Percentiles rank a stretch among this genome's conserved stretches.
These are phyloP conservation scores for Albula goreensis DNA, from an alignment of 2,113 vertebrate genomes.

Conservation along the genomic window DNA sequence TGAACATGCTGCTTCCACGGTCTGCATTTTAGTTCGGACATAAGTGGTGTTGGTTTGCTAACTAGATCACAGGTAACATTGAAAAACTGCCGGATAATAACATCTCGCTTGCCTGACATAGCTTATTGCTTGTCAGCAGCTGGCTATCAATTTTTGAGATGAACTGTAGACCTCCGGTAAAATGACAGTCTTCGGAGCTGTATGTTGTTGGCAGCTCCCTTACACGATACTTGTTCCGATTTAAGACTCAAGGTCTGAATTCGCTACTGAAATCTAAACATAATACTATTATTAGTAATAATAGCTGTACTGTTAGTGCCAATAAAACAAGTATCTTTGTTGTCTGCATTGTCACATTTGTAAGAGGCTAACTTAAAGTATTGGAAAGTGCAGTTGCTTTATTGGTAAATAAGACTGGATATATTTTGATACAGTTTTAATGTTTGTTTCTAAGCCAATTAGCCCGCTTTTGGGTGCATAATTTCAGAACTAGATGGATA, in stretches of 20 bases:
- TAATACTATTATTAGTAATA: too few relatives aligned
- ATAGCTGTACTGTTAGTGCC: too few relatives aligned
- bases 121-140: neutral
- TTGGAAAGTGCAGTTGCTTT: neutral
- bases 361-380: neutral
- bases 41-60: neutral
- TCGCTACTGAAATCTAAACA: too few relatives aligned
- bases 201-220: neutral
- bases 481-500: neutral
- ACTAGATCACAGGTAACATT: neutral
- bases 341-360: neutral
- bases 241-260: neutral
- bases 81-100: neutral
- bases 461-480: neutral
- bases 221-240: neutral
- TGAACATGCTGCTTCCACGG: neutral
- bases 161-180: neutral
- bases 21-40: neutral
- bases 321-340: too few relatives aligned
- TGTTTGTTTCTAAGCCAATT: neutral
- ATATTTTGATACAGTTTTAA: neutral
- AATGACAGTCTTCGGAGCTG: neutral
- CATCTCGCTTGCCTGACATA: neutral
- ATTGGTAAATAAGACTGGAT: neutral
- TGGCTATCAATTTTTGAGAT: neutral